Base-by-base conservation (phyloP, 2,113 vertebrate genomes). In the Microcebus lehilahytsara region DNA sequence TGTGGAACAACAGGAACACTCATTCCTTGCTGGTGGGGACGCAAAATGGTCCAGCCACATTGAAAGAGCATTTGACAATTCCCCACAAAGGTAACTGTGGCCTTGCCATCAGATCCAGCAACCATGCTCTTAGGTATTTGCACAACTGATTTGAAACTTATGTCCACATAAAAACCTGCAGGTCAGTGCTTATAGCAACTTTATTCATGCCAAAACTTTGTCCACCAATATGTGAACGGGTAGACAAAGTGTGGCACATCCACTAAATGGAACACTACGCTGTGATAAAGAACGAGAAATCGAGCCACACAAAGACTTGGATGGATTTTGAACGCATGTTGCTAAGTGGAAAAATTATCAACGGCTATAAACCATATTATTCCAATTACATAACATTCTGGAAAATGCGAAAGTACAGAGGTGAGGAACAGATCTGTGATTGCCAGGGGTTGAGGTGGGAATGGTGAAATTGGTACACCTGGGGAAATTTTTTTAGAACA, bases 21-120 rank as follows among this genome's bases (percentile, higher is more conserved):
- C 22, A 1, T 32, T 6, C 10, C 14, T 11, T 56, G 22, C 30
- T 74, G 42, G 27, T 40, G 22, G 10, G 30, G 17, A n/a, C 27
- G 14, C 3, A 20, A 20, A 37, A 11, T 0, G 0, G 9, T 14
- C 1, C 10, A n/a, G 14, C 20, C 9, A 5, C n/a, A 0, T 0
- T 14, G 49, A 3, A 11, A 71, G 58, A 51, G 20, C 1, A 2
- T 9, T 53, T 16, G 2, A 64, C 16, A 67, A 16, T 7, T 14
- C 30, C 58, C 75, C 42, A n/a, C 22, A 23, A 46, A 37, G 79
- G 58, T n/a, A 22, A n/a, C 0, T 42, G n/a, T 19, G 5, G 49
- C 19, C 64, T 58, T 53, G 32, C 51, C 32, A 23, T 9, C 6
- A 71, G 69, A 5, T 9, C 16, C 53, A 58, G 7, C 53, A 62